These are phyloP conservation scores for Lycodopsis pacificus DNA, from an alignment of 2,797 vertebrate species.

Conservation along the genomic window DNA sequence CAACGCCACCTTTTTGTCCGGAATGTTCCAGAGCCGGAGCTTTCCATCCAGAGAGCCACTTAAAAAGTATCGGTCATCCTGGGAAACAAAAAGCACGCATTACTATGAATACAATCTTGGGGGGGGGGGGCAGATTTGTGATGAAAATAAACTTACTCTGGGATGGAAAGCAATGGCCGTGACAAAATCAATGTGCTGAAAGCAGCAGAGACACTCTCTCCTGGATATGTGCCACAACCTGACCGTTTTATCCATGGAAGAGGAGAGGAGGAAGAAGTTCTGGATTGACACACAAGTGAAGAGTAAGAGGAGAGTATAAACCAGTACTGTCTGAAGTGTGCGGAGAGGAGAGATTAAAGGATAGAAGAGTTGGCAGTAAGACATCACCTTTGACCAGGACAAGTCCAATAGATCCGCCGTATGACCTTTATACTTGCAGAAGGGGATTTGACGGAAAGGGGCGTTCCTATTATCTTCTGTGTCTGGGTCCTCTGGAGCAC, in stretches of 20 bases:
- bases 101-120: slow-evolving; percentile 15
- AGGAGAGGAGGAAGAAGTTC: slow-evolving; percentile 99
- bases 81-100: slow-evolving; percentile 1
- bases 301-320: neutral
- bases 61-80: slow-evolving; percentile 98
- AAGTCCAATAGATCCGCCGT: slow-evolving; percentile 97
- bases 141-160: slow-evolving; percentile 83
- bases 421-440: slow-evolving; percentile 99
- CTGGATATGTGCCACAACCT: slow-evolving; percentile 98
- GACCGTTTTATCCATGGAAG: slow-evolving; percentile 99
- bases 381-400: slow-evolving; percentile 96
- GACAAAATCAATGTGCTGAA: slow-evolving; percentile 99
- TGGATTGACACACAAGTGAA: slow-evolving; percentile 58
- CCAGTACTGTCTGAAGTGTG: neutral
- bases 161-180: slow-evolving; percentile 99
- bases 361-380: neutral
- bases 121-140: neutral
- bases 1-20: slow-evolving; percentile 98
- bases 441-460: slow-evolving; percentile 94
- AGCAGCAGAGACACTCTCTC: slow-evolving; percentile 98
- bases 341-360: neutral
- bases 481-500: slow-evolving; percentile 90
- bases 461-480: slow-evolving; percentile 94
- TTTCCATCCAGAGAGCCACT: slow-evolving; percentile 98
- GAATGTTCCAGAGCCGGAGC: slow-evolving; percentile 98